Conservation (phyloP, 30 jellyfish, hydroid and myxozoan species). For the Turritopsis rubra region DNA sequence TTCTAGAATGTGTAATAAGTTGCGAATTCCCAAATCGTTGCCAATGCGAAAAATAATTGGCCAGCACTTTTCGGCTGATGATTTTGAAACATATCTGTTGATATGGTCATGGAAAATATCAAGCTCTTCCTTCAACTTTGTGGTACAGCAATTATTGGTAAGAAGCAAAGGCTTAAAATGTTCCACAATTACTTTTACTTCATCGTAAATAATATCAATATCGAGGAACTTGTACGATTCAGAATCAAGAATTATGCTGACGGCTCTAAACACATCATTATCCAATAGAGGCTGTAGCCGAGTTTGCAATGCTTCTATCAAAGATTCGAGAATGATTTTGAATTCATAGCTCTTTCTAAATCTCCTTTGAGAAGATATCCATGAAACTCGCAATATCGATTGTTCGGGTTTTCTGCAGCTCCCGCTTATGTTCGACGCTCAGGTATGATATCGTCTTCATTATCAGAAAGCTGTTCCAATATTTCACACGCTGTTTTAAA, state of each 20-base stretch:
- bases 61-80: not conserved
- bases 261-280: not conserved
- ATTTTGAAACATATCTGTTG: not conserved
- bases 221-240: not conserved
- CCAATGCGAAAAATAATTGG: not conserved
- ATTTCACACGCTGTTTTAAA: not conserved
- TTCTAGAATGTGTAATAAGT: not conserved
- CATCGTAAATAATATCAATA: not conserved
- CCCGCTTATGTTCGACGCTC: not conserved
- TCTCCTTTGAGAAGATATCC: not conserved
- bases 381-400: not conserved
- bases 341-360: not conserved
- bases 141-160: not conserved
- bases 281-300: not conserved
- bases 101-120: not conserved
- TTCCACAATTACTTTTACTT: not conserved
- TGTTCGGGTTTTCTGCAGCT: not conserved
- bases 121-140: not conserved
- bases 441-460: not conserved
- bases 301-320: not conserved
- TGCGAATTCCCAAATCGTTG: not conserved
- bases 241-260: not conserved
- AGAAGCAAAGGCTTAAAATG: not conserved
- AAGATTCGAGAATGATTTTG: not conserved
- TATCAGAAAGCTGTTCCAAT: not conserved